Base-by-base conservation (phyloP, 2,797 vertebrate genomes). In the Cossypha polioptera region DNA sequence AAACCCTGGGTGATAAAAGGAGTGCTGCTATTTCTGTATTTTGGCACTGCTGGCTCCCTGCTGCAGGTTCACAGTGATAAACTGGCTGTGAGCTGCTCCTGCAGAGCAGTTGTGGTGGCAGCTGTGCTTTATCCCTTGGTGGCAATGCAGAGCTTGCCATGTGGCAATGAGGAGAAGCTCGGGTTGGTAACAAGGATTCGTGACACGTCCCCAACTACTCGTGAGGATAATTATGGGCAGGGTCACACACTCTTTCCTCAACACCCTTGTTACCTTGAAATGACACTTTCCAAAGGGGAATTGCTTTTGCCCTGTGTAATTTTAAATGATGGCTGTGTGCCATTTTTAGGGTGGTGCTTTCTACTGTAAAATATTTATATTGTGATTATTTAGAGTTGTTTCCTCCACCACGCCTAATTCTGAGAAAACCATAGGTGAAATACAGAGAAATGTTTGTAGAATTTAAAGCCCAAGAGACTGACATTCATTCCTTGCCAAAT, bases 21-120 rank as follows among this genome's bases (percentile, higher is more conserved):
- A 80, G 31, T 4, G 24, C 40, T 86, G 69, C 82, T 95, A 67
- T 95, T 97, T 94, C 88, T 97, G 94, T 71, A 42, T 84, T 54
- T 78, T 76, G 83, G 58, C 94, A 74, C 42, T 0, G 1, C 69
- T 9, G 8, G 17, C 43, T 71, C n/a, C 43, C 33, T 1, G 11
- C 48, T 31, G 3, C 55, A 48, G 75, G 73, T 55, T 88, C 54
- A 17, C 3, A 5, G 25, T 4, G 76, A 67, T 29, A 63, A 85
- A 33, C 0, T 1, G 28, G 25, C 54, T 19, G 29, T 11, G 36
- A 88, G 24, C 31, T 4, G 59, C 77, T 88, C 1, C 1, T 10
- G 9, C 2, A 1, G 50, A 69, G 16, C 2, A 9, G 11, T 21
- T 53, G 7, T 0, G 4, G 35, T 8, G 5, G 35, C 0, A 0